Conservation (phyloP, 2,797 vertebrate genomes). For the Coracias cyanogaster region DNA sequence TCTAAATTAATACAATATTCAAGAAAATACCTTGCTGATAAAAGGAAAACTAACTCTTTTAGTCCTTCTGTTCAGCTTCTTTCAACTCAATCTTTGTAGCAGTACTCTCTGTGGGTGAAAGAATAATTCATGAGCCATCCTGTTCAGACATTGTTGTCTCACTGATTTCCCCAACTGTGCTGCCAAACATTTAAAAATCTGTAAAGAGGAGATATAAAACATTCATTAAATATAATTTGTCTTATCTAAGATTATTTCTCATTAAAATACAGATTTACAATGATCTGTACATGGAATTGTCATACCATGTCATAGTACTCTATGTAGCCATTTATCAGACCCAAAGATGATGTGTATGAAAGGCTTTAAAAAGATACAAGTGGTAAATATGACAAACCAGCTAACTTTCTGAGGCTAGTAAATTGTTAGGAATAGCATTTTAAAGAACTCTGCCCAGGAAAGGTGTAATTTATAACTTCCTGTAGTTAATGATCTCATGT, state of each 20-base stretch:
- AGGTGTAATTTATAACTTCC: slow-evolving; percentile 39
- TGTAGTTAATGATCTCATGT: slow-evolving; percentile 45
- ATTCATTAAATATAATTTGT: background rate
- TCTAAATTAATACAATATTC: background rate
- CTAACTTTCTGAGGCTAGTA: slow-evolving; percentile 15
- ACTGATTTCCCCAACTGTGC: background rate
- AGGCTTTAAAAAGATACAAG: background rate
- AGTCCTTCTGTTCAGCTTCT: background rate
- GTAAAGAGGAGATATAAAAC: background rate
- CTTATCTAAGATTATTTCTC: background rate
- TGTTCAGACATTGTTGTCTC: background rate
- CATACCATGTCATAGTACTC: background rate
- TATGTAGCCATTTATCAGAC: background rate
- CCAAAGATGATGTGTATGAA: background rate
- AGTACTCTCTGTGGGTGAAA: background rate
- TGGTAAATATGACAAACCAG: slow-evolving; percentile 1
- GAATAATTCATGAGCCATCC: background rate
- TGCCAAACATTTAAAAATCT: background rate
- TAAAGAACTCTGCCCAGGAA: slow-evolving; percentile 4
- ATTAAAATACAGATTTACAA: background rate
- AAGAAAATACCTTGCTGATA: background rate
- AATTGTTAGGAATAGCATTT: slow-evolving; percentile 36
- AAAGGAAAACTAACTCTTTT: background rate
- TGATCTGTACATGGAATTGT: background rate
- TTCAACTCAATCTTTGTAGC: background rate